phyloP scores from a whole-genome alignment of 2,797 vertebrate genomes.

The Pseudochaenichthys georgianus region DNA sequence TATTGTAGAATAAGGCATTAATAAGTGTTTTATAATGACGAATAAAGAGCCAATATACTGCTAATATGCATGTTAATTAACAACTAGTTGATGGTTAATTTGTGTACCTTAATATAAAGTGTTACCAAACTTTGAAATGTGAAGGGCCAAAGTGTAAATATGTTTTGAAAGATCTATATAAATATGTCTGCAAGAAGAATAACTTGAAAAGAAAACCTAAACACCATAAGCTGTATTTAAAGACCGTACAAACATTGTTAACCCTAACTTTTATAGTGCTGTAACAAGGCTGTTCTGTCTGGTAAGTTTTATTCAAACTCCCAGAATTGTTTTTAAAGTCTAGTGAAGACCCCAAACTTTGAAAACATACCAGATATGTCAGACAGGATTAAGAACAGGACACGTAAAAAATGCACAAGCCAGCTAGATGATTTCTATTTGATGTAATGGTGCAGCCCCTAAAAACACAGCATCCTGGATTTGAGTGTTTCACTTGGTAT shows the following conservation, averaged over 20 bases:
- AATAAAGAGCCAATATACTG: too few species aligned
- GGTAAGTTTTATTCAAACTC: not conserved
- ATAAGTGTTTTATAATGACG: too few species aligned
- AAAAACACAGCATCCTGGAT: not conserved
- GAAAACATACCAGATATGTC: not conserved
- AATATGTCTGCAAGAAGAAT: not conserved
- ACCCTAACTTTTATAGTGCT: not conserved
- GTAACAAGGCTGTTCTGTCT: not conserved
- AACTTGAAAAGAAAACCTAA: not conserved
- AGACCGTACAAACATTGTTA: too few species aligned
- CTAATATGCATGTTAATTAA: too few species aligned
- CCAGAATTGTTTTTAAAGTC: not conserved
- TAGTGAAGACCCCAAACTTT: not conserved
- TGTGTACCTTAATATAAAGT: too few species aligned
- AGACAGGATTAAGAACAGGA: not conserved
- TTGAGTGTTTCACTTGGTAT: conserved; percentile 10
- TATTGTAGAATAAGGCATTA: too few species aligned
- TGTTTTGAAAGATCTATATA: not conserved
- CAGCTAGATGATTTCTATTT: conserved; percentile 8
- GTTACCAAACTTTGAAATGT: not conserved
- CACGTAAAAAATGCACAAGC: not conserved
- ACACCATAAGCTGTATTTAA: not conserved
- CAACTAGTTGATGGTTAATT: too few species aligned
- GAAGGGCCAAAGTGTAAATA: too few species aligned
- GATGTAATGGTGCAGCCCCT: conserved; percentile 4